Percentiles rank a stretch among this genome's conserved stretches.
Conservation (phyloP, 2,797 vertebrate genomes). For the Apodemus agrarius region DNA sequence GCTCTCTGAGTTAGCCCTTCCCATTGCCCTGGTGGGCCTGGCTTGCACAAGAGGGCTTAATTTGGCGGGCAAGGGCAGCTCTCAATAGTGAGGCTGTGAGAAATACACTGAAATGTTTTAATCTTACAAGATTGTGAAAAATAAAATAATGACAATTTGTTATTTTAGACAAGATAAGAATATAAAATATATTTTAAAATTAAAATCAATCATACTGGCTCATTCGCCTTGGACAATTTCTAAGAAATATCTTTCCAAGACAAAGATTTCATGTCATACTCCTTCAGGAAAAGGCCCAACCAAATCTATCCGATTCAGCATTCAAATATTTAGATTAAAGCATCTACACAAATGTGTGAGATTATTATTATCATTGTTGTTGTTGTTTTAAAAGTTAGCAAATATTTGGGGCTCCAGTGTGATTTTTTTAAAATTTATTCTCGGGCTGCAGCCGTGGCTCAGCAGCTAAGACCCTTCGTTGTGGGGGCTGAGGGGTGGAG, state of each 20-base stretch:
- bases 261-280: conserved; percentile 39
- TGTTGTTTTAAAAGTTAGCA: conserved; percentile 37
- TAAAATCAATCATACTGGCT: neutral
- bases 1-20: neutral
- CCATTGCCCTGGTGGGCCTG: neutral
- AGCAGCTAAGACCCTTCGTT: neutral
- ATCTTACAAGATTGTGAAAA: conserved; percentile 46
- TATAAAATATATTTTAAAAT: conserved; percentile 6
- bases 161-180: conserved; percentile 25
- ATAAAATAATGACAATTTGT: conserved; percentile 12
- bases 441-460: neutral
- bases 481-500: no score
- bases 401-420: neutral
- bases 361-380: neutral
- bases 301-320: conserved; percentile 26
- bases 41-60: neutral
- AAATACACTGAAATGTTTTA: conserved; percentile 27
- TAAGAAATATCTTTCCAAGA: neutral
- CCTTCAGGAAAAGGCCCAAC: neutral
- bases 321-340: conserved; percentile 38
- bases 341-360: conserved; percentile 7
- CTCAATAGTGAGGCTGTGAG: neutral
- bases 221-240: conserved; percentile 42
- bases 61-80: neutral
- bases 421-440: neutral